Evolutionary conservation across 2,797 vertebrate species (phyloP).

Genomic region (Tadarida brasiliensis): DNA sequence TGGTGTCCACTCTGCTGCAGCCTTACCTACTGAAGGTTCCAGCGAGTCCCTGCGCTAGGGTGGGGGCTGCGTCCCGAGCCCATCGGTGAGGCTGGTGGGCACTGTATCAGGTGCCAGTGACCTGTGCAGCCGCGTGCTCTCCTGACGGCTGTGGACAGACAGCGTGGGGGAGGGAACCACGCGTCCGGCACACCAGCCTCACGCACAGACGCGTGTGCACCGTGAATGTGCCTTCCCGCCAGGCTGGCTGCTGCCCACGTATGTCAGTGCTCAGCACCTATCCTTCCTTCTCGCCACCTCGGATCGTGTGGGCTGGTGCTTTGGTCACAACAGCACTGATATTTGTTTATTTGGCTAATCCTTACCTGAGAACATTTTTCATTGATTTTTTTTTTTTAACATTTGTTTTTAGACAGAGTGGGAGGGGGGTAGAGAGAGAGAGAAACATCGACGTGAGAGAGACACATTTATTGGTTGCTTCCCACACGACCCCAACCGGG

Average conservation of each 20-base stretch:
- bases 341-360: no score
- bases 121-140: neutral
- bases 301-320: fast-evolving
- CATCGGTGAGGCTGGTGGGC: fast-evolving
- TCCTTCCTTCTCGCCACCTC: fast-evolving
- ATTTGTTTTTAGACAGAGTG: no score
- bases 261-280: fast-evolving
- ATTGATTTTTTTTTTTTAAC: no score
- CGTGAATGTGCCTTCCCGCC: fast-evolving
- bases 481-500: no score
- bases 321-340: fast-evolving
- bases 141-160: neutral
- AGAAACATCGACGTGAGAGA: no score
- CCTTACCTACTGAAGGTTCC: fast-evolving
- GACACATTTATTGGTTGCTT: no score
- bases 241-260: fast-evolving
- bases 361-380: no score
- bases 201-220: fast-evolving
- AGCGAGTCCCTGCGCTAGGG: fast-evolving
- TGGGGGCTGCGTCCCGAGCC: fast-evolving
- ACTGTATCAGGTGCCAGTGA: fast-evolving
- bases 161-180: fast-evolving
- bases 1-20: fast-evolving
- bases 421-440: no score
- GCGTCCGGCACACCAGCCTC: neutral